A percentile compares a stretch with the other conserved stretches of the same genome.
Evolutionary conservation across 2,113 vertebrate species (phyloP).

Genomic region (Larimichthys crocea): DNA sequence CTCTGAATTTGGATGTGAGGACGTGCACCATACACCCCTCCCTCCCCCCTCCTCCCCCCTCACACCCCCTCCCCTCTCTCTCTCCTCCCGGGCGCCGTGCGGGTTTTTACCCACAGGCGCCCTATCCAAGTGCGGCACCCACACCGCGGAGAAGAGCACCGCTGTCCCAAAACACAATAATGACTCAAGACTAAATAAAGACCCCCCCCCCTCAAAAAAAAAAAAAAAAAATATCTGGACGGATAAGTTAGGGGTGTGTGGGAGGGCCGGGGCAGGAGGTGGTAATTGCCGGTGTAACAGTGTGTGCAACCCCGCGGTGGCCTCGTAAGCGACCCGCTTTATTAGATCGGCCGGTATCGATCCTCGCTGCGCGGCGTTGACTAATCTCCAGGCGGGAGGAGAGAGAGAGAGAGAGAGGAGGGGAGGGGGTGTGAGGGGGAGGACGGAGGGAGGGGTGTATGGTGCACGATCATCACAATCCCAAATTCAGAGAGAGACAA

Average conservation of each 20-base stretch:
- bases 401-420: background rate
- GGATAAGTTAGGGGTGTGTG: constrained; percentile 37
- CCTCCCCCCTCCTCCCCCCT: too few species aligned
- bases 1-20: too few species aligned
- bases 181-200: too few species aligned
- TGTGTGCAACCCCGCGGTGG: constrained; percentile 77
- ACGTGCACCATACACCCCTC: too few species aligned
- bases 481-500: background rate
- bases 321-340: constrained; percentile 82
- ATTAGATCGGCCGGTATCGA: constrained; percentile 85
- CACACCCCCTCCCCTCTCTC: too few species aligned
- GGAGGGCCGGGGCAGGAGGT: constrained; percentile 35
- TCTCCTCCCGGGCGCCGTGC: too few species aligned
- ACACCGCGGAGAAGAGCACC: too few species aligned
- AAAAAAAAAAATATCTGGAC: too few species aligned
- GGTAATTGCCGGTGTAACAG: constrained; percentile 81
- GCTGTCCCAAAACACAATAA: too few species aligned
- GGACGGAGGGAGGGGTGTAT: background rate
- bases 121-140: too few species aligned
- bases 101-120: too few species aligned
- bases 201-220: too few species aligned
- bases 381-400: constrained; percentile 77
- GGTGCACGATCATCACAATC: constrained; percentile 19
- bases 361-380: constrained; percentile 72
- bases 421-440: background rate